A percentile compares a stretch with the other conserved stretches of the same genome.
phyloP scores from a whole-genome alignment of 2,888 invertebrate species.

The Leptarthrus brevirostris region DNA sequence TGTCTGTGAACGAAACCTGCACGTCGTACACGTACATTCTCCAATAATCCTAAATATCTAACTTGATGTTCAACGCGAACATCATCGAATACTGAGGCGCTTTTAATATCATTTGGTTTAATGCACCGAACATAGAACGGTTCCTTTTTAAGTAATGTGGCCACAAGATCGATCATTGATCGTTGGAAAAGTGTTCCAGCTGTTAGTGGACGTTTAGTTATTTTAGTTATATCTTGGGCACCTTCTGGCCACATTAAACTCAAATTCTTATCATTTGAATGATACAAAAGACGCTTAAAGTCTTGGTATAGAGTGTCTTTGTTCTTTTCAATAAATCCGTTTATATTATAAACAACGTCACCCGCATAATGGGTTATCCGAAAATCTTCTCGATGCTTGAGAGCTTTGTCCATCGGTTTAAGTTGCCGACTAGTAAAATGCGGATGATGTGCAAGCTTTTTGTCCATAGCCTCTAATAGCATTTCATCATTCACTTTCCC shows the following conservation, averaged over 20 bases:
- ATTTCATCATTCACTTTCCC: conserved; percentile 89
- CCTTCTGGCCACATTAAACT: conserved; percentile 97
- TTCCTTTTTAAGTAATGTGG: conserved; percentile 90
- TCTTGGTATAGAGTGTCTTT: conserved; percentile 97
- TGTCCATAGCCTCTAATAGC: conserved; percentile 92
- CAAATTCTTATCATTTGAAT: conserved; percentile 82
- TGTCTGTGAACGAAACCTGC: conserved; percentile 98
- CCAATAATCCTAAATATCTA: conserved; percentile 88
- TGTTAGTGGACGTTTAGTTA: conserved; percentile 93
- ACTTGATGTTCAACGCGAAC: conserved; percentile 72
- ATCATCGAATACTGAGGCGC: conserved; percentile 85
- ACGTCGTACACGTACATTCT: conserved; percentile 94
- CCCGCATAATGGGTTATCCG: conserved; percentile 95
- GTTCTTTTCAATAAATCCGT: conserved; percentile 97
- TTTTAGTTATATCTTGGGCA: conserved; percentile 87
- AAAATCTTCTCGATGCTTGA: conserved; percentile 83
- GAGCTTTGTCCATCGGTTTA: conserved; percentile 82
- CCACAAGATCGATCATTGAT: conserved; percentile 91
- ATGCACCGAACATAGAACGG: conserved; percentile 98
- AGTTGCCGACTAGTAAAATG: conserved; percentile 91
- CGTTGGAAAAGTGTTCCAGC: conserved; percentile 95
- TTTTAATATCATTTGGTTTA: conserved; percentile 96
- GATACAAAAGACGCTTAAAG: conserved; percentile 90
- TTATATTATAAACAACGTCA: conserved; percentile 90
- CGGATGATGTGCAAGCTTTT: conserved; percentile 83